Evolutionary conservation across 2,888 invertebrate species (phyloP), one percentile per base, ranked within the genome.

Genomic region (Perithous albicinctus): DNA sequence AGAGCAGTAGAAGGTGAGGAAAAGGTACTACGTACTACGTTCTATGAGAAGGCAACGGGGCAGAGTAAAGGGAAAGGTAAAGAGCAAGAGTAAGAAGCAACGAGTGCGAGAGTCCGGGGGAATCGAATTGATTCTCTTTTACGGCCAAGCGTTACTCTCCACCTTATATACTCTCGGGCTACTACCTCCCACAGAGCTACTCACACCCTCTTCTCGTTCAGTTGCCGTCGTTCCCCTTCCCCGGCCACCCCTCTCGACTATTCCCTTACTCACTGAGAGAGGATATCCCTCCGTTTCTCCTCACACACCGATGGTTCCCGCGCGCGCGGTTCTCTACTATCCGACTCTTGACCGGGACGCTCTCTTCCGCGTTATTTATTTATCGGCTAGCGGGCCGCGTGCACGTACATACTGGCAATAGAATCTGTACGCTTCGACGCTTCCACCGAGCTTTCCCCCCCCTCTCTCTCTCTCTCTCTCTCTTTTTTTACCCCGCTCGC

Each of bases 51-150:
- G 79, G 84, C 66, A 64, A 73, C 66, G 69, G 77, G 38, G 56
- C n/a, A n/a, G n/a, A 76, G 29, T 8, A 77, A 67, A 73, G 82
- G 54, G 56, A 48, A 61, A 43, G 64, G 46, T n/a, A 63, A 63
- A 74, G 32, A 32, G 46, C 18, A 12, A 38, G n/a, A 18, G 56
- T 69, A 35, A 46, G 66, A 75, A 70, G 66, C 70, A 75, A 46
- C 10, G 78, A 72, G 80, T 63, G 72, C 18, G 43, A 15, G 51
- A 64, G 67, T 70, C 74, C 74, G 26, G 79, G 84, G 86, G 88
- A 92, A 92, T 92, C 90, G 90, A 92, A 92, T 92, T 92, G 92
- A 92, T 92, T 92, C 90, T 88, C 89, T 89, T 92, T 92, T 90
- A 92, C 88, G 89, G 88, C 82, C 87, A 87, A 84, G 84, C 90